Evolutionary conservation across 1,140 invertebrate genomes (phyloP).

Genomic region (Geopemphigus sp.): DNA sequence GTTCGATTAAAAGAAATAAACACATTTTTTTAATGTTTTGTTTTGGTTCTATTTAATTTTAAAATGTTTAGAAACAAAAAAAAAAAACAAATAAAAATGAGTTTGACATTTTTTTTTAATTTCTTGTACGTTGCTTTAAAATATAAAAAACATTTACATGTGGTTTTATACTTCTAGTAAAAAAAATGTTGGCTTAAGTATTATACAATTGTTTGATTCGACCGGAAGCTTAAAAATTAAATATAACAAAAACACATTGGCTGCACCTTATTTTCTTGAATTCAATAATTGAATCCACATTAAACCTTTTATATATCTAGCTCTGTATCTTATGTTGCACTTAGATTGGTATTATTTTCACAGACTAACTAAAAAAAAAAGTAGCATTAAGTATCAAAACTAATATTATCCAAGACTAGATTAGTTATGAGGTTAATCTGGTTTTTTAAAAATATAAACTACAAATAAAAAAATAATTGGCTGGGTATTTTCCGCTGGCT

Average conservation of each 20-base stretch:
- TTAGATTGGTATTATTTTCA: background rate
- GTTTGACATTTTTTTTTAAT: background rate
- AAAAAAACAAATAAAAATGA: background rate
- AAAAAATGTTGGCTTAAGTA: background rate
- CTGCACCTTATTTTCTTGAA: background rate
- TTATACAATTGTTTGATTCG: background rate
- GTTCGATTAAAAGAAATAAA: too few relatives aligned
- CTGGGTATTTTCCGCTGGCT: background rate
- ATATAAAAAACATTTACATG: background rate
- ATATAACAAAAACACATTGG: conserved; percentile 24
- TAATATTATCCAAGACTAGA: background rate
- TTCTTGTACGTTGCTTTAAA: background rate
- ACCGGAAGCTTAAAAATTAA: conserved; percentile 16
- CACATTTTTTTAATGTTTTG: background rate
- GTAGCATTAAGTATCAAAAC: background rate
- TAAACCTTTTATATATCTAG: background rate
- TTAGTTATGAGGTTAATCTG: background rate
- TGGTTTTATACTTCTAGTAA: background rate
- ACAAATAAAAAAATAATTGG: background rate
- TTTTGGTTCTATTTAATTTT: background rate
- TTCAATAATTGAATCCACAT: conserved; percentile 3
- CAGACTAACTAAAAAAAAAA: background rate
- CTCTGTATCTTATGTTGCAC: background rate
- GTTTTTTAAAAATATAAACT: background rate
- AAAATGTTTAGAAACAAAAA: background rate